Conservation (phyloP, 1,140 invertebrate species). For the Drosophila mojavensis region DNA sequence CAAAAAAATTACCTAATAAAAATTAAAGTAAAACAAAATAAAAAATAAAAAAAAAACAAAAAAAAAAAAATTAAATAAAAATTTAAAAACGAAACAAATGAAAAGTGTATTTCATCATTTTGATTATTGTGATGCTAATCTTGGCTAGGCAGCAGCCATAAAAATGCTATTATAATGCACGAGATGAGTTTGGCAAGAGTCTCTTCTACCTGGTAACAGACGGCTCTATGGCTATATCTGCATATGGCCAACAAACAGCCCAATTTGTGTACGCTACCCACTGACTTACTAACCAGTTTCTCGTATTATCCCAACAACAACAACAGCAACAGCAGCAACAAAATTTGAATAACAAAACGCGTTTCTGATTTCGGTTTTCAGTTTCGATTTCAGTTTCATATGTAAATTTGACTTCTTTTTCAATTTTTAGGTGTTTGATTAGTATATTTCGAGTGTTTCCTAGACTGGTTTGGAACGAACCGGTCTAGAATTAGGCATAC, state of each 20-base stretch:
- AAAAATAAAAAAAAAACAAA: slow-evolving; percentile 24
- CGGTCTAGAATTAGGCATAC: slow-evolving; percentile 75
- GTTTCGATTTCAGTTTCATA: slow-evolving; percentile 72
- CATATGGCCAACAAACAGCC: slow-evolving; percentile 38
- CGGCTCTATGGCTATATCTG: neutral
- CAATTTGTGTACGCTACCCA: slow-evolving; percentile 74
- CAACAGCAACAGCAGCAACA: slow-evolving; percentile 20
- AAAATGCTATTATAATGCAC: slow-evolving; percentile 45
- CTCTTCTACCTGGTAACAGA: slow-evolving; percentile 49
- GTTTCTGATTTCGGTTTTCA: slow-evolving; percentile 58
- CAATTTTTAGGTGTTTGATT: slow-evolving; percentile 4
- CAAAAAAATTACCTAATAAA: slow-evolving; percentile 49
- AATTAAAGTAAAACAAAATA: slow-evolving; percentile 47
- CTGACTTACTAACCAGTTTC: slow-evolving; percentile 82
- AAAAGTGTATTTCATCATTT: slow-evolving; percentile 47
- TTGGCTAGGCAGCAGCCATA: slow-evolving; percentile 32
- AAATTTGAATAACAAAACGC: slow-evolving; percentile 79
- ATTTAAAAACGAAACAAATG: slow-evolving; percentile 37
- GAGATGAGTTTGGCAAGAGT: slow-evolving; percentile 44
- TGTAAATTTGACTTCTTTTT: slow-evolving; percentile 51
- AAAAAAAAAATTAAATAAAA: slow-evolving; percentile 45
- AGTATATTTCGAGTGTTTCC: slow-evolving; percentile 28
- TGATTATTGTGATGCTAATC: slow-evolving; percentile 42
- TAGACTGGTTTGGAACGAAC: slow-evolving; percentile 65
- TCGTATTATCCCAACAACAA: slow-evolving; percentile 54